Evolutionary conservation across 2,888 invertebrate genomes (phyloP), one percentile per base, ranked within the genome.

Genomic region (Abrostola triplasia): DNA sequence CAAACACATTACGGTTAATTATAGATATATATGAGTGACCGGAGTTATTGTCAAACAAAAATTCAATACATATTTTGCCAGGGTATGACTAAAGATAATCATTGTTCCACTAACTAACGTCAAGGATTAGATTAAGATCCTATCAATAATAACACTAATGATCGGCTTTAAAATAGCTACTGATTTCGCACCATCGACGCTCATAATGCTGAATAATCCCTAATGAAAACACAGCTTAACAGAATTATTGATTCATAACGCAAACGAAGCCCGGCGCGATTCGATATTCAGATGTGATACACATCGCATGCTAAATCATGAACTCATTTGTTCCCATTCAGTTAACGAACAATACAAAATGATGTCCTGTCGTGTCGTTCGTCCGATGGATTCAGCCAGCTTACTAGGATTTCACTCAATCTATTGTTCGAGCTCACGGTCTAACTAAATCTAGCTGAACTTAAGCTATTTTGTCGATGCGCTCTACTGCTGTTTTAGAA

Each of bases 311-410:
- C 88, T 88, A 88, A 90, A 91, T 91, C 88, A 90, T 86, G 87
- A 82, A 88, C 90, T 92, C 91, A 91, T 93, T 92, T 90, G 88
- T 90, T 86, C 83, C 88, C 84, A 90, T 91, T 90, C 89, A 90
- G 88, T 88, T 87, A 87, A 85, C 89, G 87, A 87, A 90, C 88
- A 87, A 86, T 87, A 83, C 83, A 81, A 86, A 85, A 81, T 90
- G 89, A 90, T 83, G 85, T 80, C 70, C 76, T 76, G 79, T 79
- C 75, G 80, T 79, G 78, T 76, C 80, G 80, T 76, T 80, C 80
- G 81, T 76, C 74, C 76, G 80, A 77, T 77, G 80, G 81, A 86
- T 84, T 77, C 81, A 76, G 82, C 73, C 79, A 83, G 88, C 85
- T 89, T 84, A 89, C 82, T 80, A 80, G 79, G 79, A 84, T 84